Evolutionary conservation across 2,797 vertebrate species (phyloP), one percentile per base, ranked within the genome.

Genomic region (Percopsis omiscomaycus): DNA sequence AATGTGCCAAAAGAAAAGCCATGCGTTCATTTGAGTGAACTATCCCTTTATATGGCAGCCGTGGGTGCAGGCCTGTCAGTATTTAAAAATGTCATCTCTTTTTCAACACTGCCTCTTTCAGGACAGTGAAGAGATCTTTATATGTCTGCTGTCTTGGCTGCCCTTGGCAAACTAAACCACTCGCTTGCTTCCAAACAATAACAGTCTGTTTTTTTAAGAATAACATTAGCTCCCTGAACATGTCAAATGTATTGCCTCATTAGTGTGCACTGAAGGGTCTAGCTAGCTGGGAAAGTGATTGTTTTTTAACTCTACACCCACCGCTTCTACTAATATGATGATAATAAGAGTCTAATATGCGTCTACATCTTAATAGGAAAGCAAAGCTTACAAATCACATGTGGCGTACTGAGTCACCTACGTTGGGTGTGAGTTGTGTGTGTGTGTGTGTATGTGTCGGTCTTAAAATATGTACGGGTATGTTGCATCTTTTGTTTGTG

Each of bases 241-340:
- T 44, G 13, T 58, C 16, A 13, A 28, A 13, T 3, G 15, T 29
- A 29, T n/a, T 15, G 29, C 47, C 30, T 12, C 29, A 10, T 22
- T 16, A 27, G 46, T 12, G 12, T 49, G 59, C 37, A 46, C 13
- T 61, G 51, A 55, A 68, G 64, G 51, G 49, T 62, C 5, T 49
- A 55, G 59, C 61, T 69, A 65, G 63, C 78, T 45, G 27, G 63
- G 56, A 64, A 64, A 13, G n/a, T 63, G 30, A 73, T 47, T 80
- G 59, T 71, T 64, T 16, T 69, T 30, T 87, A 72, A 85, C 72
- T 77, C 59, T 57, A 74, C 66, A 68, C 77, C 49, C 30, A 69
- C 71, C 82, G 84, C 90, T 90, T 90, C 65, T 90, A 92, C 92
- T 94, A 94, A 93, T 89, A 78, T 57, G 59, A 57, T 67, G 14